Evolutionary conservation across 2,888 invertebrate genomes (phyloP), one percentile per base, ranked within the genome.

Genomic region (Coelopa pilipes): DNA sequence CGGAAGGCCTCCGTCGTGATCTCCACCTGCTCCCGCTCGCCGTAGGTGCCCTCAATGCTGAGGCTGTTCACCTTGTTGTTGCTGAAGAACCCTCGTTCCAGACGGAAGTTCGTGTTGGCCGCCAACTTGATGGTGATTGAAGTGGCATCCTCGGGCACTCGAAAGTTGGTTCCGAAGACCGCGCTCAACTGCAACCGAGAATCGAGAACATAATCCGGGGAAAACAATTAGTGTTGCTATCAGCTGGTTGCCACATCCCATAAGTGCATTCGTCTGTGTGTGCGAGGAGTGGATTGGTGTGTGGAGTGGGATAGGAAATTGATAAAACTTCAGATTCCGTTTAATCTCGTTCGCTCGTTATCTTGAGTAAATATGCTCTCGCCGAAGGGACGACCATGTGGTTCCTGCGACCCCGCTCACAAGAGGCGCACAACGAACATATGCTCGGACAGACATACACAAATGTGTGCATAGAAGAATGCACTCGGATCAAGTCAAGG

Each of bases 1-100:
- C 76, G 76, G 65, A 87, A 86, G 21, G 85, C 84, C 75, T 84
- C 81, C 10, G 81, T 76, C 13, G 79, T 77, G 2, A 88, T 76
- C 78, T 88, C 87, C 24, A 87, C 82, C 68, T 85, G 85, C 74
- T 85, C 85, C 1, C 78, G 75, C 34, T 80, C 79, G 46, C 72
- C 59, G 19, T 77, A 71, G 46, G 78, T 76, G 2, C 88, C 87
- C 67, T 81, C 81, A 17, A 88, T 79, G 4, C 78, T 79, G 12
- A 88, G 77, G 59, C 82, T 80, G 80, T 88, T 87, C 19, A 88
- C 82, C 49, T 75, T 79, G 34, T 81, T 84, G 34, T 82, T 74
- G 7, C 76, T 75, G 45, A 88, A 85, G 66, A 87, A 79, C 46
- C 84, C 84, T 57, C 79, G 77, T 5, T 81, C 80, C 49, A 87